Evolutionary conservation across 1,140 invertebrate genomes (phyloP).

Genomic region (Aethina tumida): DNA sequence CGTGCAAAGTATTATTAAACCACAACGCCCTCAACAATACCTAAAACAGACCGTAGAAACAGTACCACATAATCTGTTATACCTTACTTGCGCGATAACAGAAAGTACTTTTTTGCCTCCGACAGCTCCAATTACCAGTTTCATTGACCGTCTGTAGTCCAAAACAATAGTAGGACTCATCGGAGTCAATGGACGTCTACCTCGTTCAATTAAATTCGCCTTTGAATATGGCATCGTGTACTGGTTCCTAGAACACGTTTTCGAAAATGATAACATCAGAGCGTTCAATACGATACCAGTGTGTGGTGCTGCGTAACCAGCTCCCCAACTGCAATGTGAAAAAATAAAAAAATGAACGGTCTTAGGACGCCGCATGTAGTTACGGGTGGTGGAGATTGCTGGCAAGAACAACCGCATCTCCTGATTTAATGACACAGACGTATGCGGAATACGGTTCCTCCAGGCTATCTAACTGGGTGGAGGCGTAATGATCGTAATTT

Average conservation of each 20-base stretch:
- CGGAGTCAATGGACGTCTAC: constrained; percentile 81
- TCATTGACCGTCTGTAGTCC: constrained; percentile 50
- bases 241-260: constrained; percentile 63
- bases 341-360: too few species aligned
- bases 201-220: constrained; percentile 67
- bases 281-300: constrained; percentile 90
- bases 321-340: constrained; percentile 66
- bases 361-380: too few species aligned
- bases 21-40: too few species aligned
- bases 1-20: too few species aligned
- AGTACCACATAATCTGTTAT: too few species aligned
- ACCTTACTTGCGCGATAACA: too few species aligned
- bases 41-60: too few species aligned
- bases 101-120: too few species aligned
- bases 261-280: constrained; percentile 93
- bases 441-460: constrained; percentile 84
- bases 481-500: constrained; percentile 59
- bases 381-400: constrained; percentile 88
- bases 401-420: constrained; percentile 88
- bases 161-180: constrained; percentile 79
- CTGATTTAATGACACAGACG: constrained; percentile 74
- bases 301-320: constrained; percentile 53
- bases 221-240: constrained; percentile 70
- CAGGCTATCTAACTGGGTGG: constrained; percentile 40
- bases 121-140: constrained; percentile 70